Evolutionary conservation across 1,140 invertebrate genomes (phyloP), one percentile per base, ranked within the genome.

Genomic region (Hypothenemus hampei): DNA sequence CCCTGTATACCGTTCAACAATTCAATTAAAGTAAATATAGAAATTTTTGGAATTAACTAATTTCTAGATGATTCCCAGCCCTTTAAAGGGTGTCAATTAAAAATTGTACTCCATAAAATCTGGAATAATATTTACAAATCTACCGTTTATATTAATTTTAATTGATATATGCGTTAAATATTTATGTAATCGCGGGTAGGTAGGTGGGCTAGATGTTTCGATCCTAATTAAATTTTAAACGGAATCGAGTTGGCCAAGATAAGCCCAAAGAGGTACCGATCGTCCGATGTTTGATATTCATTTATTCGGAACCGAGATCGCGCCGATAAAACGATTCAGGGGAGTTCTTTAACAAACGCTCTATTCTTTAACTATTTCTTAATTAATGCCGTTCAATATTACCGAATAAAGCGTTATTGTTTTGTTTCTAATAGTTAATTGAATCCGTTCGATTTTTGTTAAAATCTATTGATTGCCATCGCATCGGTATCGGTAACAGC

Each of bases 181-280:
- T 49, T 57, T 48, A 48, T 44, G 47, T 43, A 43, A 24, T 19
- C 4, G 13, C 7, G n/a, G n/a, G 29, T 51, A 29, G 47, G 41
- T 50, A 51, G 55, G 47, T 51, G 36, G 45, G 47, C 45, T 23
- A 33, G 40, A 22, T 35, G 8, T 45, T 23, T 46, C 37, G 39
- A 52, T 29, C 46, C 44, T 56, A 56, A 40, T 56, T 56, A 56
- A 56, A 56, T 56, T 48, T 44, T 31, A 39, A 48, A 48, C 53
- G 36, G 41, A 55, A 37, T 40, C 47, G 26, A 50, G 36, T 40
- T 21, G 47, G 45, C 24, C 31, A 45, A 16, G 45, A 47, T 47
- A 47, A 47, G 31, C 31, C 48, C 7, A 40, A 41, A 48, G 29
- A 33, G 21, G 22, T n/a, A 48, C 21, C 35, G 24, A 40, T 41